These are phyloP conservation scores for Salvator merianae DNA, from an alignment of 2,113 vertebrate species.

Conservation along the genomic window DNA sequence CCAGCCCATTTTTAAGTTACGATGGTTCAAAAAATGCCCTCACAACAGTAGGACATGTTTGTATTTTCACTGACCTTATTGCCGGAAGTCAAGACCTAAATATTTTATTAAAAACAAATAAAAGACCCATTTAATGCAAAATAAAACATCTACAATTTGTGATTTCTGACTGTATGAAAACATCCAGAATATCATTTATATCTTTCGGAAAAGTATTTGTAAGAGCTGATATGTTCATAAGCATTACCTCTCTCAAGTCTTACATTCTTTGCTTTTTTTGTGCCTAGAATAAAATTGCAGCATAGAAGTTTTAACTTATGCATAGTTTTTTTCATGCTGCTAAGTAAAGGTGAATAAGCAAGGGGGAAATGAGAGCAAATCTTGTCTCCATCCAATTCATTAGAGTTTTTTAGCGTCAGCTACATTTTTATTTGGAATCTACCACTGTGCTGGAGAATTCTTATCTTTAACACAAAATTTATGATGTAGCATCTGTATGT, in stretches of 20 bases:
- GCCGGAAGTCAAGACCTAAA: constrained; percentile 11
- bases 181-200: too few relatives aligned
- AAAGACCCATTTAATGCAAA: constrained; percentile 12
- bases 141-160: background rate
- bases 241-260: background rate
- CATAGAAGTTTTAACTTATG: too few relatives aligned
- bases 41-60: too few relatives aligned
- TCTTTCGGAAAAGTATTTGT: background rate
- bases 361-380: background rate
- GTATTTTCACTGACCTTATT: background rate
- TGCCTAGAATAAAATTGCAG: background rate
- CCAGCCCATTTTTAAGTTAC: background rate
- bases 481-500: background rate
- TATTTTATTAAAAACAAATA: background rate
- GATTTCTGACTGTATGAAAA: constrained; percentile 12
- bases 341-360: background rate
- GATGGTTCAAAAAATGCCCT: background rate
- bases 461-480: too few relatives aligned
- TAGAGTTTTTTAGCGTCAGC: background rate
- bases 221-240: background rate
- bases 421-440: background rate
- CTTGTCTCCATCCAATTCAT: background rate
- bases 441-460: background rate
- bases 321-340: too few relatives aligned
- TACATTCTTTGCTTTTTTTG: background rate